These are phyloP conservation scores for Lycaon pictus DNA, from an alignment of 2,113 vertebrate species.

Conservation along the genomic window DNA sequence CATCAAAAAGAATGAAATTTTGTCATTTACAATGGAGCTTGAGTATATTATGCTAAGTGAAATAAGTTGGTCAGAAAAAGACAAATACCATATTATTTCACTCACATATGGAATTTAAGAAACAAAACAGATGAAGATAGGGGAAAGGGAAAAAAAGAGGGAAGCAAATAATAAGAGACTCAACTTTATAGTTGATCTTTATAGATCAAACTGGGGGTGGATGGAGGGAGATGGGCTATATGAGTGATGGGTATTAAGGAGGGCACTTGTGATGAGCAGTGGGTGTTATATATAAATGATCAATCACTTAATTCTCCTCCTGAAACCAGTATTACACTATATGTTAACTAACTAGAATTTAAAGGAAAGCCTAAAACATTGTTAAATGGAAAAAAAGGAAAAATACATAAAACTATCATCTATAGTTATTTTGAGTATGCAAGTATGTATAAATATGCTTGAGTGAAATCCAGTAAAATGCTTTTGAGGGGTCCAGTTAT, in stretches of 20 bases:
- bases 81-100: background rate
- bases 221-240: background rate
- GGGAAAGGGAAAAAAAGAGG: background rate
- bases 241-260: background rate
- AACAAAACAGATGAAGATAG: background rate
- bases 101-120: background rate
- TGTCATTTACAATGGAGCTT: background rate
- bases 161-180: background rate
- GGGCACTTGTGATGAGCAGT: background rate
- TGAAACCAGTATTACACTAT: background rate
- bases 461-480: conserved; percentile 6
- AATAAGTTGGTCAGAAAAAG: background rate
- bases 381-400: background rate
- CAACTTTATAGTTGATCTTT: background rate
- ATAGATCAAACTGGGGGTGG: background rate
- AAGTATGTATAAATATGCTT: background rate
- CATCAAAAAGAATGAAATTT: background rate
- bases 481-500: background rate
- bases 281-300: background rate
- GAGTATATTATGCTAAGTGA: background rate
- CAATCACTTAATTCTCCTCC: background rate
- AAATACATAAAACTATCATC: background rate
- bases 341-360: background rate
- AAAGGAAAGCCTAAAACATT: background rate
- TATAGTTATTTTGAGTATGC: background rate